Percentiles rank a stretch among this genome's conserved stretches.
These are phyloP conservation scores for Axis porcinus DNA, from an alignment of 2,113 vertebrate species.

Conservation along the genomic window DNA sequence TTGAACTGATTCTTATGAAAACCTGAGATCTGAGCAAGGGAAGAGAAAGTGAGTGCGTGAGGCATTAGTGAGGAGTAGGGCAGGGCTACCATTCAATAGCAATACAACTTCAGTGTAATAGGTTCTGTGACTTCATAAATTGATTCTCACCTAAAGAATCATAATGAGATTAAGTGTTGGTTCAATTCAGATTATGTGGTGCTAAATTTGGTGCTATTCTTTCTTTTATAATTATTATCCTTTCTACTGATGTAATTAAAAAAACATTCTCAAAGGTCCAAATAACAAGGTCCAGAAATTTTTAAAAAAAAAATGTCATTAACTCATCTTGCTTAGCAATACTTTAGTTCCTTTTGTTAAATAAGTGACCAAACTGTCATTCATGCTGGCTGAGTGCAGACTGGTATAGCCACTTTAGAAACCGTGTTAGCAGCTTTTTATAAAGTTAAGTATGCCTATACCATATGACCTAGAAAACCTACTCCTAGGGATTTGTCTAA, in stretches of 20 bases:
- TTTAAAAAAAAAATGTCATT: neutral
- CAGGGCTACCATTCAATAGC: neutral
- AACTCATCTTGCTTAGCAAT: neutral
- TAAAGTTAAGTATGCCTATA: neutral
- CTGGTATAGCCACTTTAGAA: neutral
- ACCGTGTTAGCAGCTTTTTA: neutral
- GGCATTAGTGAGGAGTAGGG: neutral
- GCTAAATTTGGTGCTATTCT: neutral
- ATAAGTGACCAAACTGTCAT: neutral
- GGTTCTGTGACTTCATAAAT: neutral
- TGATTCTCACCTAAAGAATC: neutral
- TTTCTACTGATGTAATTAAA: neutral
- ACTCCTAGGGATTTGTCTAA: neutral
- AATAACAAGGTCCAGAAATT: neutral
- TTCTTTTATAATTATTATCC: neutral
- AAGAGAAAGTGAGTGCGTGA: neutral
- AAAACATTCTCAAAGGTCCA: neutral
- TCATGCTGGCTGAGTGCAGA: neutral
- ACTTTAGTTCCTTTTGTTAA: neutral
- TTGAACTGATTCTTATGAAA: neutral
- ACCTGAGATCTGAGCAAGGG: neutral
- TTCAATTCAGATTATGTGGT: neutral
- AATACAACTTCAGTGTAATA: neutral
- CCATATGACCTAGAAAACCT: neutral
- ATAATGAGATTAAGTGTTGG: neutral